Conservation (phyloP, 92 coral and sea anemone species). For the Porites evermanni region DNA sequence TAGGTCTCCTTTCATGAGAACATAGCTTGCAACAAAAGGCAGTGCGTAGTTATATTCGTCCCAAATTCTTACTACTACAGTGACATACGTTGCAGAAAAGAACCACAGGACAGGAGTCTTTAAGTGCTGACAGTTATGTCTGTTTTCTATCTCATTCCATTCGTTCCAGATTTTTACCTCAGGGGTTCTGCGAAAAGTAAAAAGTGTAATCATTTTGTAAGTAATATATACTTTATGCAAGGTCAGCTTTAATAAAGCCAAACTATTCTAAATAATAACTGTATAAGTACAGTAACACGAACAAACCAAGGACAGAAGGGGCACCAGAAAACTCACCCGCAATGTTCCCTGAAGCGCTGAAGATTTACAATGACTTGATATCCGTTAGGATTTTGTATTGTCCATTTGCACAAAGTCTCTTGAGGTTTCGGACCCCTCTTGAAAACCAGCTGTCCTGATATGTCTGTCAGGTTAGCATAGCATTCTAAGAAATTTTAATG, state of each 20-base stretch:
- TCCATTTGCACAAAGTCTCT: constrained; percentile 18
- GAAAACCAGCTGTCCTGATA: constrained; percentile 9
- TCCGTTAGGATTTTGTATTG: background rate
- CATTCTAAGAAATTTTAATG: background rate
- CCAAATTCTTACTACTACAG: background rate
- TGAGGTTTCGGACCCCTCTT: constrained; percentile 3
- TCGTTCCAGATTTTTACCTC: background rate
- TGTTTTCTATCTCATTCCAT: background rate
- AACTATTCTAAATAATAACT: too few relatives aligned
- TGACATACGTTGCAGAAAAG: background rate
- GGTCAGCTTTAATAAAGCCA: too few relatives aligned
- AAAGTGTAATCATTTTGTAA: too few relatives aligned
- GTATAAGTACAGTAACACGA: too few relatives aligned
- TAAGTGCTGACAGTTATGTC: background rate
- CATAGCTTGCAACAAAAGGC: constrained; percentile 11
- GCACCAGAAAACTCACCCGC: background rate
- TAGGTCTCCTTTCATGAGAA: background rate
- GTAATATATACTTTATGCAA: too few relatives aligned
- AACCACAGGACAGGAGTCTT: background rate
- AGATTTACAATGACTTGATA: background rate
- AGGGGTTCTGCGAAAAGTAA: background rate
- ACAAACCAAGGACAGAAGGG: too few relatives aligned
- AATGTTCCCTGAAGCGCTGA: background rate
- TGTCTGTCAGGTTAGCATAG: background rate
- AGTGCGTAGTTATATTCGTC: background rate